Evolutionary conservation across 2,888 invertebrate species (phyloP).

Genomic region (Hyppa rectilinea): DNA sequence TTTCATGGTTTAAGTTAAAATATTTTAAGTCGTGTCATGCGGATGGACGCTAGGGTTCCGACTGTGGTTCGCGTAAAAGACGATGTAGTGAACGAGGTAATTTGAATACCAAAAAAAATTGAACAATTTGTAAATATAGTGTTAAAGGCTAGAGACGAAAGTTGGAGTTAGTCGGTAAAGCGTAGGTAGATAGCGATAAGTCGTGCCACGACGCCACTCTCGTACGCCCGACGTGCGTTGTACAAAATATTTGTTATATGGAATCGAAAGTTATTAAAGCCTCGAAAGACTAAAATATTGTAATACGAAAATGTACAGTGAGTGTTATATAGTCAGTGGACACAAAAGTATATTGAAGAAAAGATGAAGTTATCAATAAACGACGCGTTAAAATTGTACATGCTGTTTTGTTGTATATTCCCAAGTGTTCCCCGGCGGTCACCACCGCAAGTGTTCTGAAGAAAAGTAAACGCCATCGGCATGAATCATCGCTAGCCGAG

Average conservation of each 20-base stretch:
- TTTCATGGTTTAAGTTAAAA: slow-evolving; percentile 89
- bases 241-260: slow-evolving; percentile 91
- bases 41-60: slow-evolving; percentile 81
- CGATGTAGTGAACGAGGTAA: slow-evolving; percentile 87
- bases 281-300: slow-evolving; percentile 90
- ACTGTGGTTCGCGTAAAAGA: slow-evolving; percentile 81
- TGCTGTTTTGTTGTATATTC: slow-evolving; percentile 86
- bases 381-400: slow-evolving; percentile 88
- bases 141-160: slow-evolving; percentile 83
- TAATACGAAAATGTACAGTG: slow-evolving; percentile 91
- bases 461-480: slow-evolving; percentile 23
- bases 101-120: slow-evolving; percentile 91
- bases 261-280: slow-evolving; percentile 88
- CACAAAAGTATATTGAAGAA: slow-evolving; percentile 90
- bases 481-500: slow-evolving; percentile 48
- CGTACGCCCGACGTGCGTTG: slow-evolving; percentile 88
- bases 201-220: slow-evolving; percentile 88
- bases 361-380: slow-evolving; percentile 90
- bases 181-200: slow-evolving; percentile 87
- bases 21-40: slow-evolving; percentile 86
- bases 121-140: slow-evolving; percentile 90
- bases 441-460: slow-evolving; percentile 15
- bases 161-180: slow-evolving; percentile 85
- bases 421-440: slow-evolving; percentile 67
- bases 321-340: slow-evolving; percentile 91